These are phyloP conservation scores for Machimus atricapillus DNA, from an alignment of 2,888 invertebrate species.

Conservation along the genomic window DNA sequence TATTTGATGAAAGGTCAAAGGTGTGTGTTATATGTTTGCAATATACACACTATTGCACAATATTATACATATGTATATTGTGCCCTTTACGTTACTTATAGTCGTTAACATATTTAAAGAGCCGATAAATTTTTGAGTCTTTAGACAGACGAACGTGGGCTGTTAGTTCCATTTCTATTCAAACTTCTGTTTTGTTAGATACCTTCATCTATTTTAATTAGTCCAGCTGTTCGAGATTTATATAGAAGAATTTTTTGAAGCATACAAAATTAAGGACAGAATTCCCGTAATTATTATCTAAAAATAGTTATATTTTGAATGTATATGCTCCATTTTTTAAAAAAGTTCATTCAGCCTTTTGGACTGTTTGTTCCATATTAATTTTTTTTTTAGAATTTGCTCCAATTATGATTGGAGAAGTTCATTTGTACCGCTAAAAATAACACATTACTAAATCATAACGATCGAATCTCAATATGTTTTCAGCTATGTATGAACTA, in stretches of 20 bases:
- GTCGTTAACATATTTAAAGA: too few relatives aligned
- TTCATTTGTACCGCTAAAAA: not conserved
- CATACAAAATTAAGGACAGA: not conserved
- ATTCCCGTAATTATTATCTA: not conserved
- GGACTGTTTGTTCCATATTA: not conserved
- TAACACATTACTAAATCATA: not conserved
- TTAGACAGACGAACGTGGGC: too few relatives aligned
- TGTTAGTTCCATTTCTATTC: not conserved
- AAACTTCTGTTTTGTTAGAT: not conserved
- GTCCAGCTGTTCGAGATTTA: not conserved
- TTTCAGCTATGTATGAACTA: not conserved
- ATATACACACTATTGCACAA: too few relatives aligned
- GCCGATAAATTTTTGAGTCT: too few relatives aligned
- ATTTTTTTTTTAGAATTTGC: not conserved
- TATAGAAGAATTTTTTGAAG: not conserved
- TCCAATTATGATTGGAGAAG: not conserved
- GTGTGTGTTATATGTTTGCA: too few relatives aligned
- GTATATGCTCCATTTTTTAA: too few relatives aligned
- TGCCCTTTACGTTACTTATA: too few relatives aligned
- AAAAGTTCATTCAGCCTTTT: not conserved
- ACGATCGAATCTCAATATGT: not conserved
- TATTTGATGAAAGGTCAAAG: too few relatives aligned
- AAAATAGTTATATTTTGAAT: too few relatives aligned
- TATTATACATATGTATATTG: too few relatives aligned
- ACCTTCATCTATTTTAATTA: not conserved